Conservation (phyloP, 1,140 invertebrate genomes). For the Trichomalopsis sarcophagae region DNA sequence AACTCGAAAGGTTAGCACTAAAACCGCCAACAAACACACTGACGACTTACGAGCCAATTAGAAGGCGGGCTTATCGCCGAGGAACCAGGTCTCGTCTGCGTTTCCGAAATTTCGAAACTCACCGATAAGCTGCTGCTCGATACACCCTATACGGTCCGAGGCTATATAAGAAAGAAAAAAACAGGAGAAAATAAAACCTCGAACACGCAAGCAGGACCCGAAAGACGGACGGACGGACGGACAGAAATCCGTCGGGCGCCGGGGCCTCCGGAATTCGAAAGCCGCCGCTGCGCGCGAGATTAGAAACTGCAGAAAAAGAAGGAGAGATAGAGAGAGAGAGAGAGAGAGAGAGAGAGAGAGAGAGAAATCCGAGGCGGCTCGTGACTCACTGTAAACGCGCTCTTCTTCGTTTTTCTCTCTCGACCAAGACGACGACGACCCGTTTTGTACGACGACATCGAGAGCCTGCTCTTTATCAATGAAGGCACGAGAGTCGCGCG, state of each 20-base stretch:
- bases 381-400: constrained; percentile 34
- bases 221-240: constrained; percentile 6
- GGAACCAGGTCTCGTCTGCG: neutral
- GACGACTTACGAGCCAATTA: neutral
- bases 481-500: neutral
- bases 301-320: constrained; percentile 36
- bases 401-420: constrained; percentile 30
- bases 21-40: neutral
- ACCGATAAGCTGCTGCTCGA: constrained; percentile 2
- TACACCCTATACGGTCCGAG: neutral
- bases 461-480: constrained; percentile 42
- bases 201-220: neutral
- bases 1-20: neutral
- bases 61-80: neutral
- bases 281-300: constrained; percentile 33
- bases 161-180: neutral
- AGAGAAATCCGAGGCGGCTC: neutral
- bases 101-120: constrained; percentile 4
- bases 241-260: constrained; percentile 25
- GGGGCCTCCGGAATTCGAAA: constrained; percentile 45
- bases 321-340: constrained; percentile 11
- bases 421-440: constrained; percentile 32
- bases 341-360: constrained; percentile 18
- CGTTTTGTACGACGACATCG: constrained; percentile 51
- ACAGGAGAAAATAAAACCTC: neutral